Evolutionary conservation across 2,113 vertebrate species (phyloP).

Genomic region (Cariama cristata): DNA sequence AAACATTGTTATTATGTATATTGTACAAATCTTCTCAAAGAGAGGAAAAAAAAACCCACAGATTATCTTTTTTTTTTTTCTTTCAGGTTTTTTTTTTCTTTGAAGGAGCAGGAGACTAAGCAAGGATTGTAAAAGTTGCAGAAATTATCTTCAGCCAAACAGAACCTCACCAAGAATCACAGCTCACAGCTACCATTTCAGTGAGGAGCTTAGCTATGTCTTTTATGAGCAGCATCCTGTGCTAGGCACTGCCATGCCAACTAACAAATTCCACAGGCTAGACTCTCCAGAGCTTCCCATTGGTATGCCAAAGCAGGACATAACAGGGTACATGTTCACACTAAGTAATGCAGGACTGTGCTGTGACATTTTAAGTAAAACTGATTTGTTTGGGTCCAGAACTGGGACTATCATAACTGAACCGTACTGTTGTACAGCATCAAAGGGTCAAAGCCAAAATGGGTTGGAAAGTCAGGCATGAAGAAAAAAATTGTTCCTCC

Average conservation of each 20-base stretch:
- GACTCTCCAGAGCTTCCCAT: background rate
- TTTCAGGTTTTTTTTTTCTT: background rate
- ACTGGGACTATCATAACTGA: background rate
- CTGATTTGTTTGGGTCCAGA: background rate
- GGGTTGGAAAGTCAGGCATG: background rate
- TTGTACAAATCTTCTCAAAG: background rate
- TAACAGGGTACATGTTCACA: background rate
- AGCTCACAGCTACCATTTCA: background rate
- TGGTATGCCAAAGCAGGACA: accelerated
- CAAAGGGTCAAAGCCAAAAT: background rate
- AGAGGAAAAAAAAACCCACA: background rate
- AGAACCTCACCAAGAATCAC: background rate
- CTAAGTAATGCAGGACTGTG: background rate
- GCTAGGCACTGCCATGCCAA: background rate
- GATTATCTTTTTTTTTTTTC: background rate
- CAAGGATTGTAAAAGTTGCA: background rate
- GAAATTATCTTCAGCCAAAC: background rate
- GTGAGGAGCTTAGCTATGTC: background rate
- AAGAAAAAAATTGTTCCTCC: background rate
- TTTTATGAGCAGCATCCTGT: background rate
- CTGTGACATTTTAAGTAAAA: background rate
- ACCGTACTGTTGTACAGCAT: background rate
- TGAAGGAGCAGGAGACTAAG: background rate
- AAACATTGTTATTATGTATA: background rate
- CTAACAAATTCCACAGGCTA: background rate